Evolutionary conservation across 2,888 invertebrate species (phyloP).

Genomic region (Stenolophus ochropezus): DNA sequence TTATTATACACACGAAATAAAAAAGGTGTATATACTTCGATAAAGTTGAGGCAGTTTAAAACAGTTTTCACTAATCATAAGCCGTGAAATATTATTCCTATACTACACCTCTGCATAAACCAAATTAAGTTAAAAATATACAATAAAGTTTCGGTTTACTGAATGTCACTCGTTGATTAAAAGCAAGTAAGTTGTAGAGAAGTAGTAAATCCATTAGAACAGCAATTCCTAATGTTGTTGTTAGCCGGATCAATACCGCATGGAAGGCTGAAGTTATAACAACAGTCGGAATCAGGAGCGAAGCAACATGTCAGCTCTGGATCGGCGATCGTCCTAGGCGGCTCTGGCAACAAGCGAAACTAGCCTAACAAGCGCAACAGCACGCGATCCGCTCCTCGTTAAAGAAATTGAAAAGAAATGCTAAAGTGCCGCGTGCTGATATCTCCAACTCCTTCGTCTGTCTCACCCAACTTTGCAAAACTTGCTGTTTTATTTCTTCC

Average conservation of each 20-base stretch:
- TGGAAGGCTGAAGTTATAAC: not conserved
- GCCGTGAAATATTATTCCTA: too few relatives aligned
- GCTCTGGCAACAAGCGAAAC: slow-evolving; percentile 22
- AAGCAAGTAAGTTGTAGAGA: too few relatives aligned
- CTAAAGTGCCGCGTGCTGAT: slow-evolving; percentile 10
- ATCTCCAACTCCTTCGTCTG: slow-evolving; percentile 36
- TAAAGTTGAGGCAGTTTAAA: too few relatives aligned
- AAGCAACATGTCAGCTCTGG: slow-evolving; percentile 38
- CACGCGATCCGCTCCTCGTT: slow-evolving; percentile 51
- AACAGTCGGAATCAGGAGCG: slow-evolving; percentile 34
- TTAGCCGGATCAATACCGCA: not conserved
- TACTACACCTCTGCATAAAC: too few relatives aligned
- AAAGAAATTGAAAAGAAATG: slow-evolving; percentile 56
- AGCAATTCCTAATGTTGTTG: not conserved
- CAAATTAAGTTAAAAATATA: too few relatives aligned
- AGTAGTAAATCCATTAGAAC: not conserved
- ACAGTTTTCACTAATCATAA: too few relatives aligned
- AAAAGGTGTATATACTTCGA: too few relatives aligned
- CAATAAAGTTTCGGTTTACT: too few relatives aligned
- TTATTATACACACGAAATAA: too few relatives aligned
- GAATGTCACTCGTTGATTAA: too few relatives aligned
- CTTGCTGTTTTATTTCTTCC: slow-evolving; percentile 17
- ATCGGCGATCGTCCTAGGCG: not conserved
- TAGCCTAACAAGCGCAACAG: slow-evolving; percentile 49
- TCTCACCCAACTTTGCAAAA: not conserved